These are phyloP conservation scores for Helostoma temminkii DNA, from an alignment of 2,797 vertebrate genomes.

Conservation along the genomic window DNA sequence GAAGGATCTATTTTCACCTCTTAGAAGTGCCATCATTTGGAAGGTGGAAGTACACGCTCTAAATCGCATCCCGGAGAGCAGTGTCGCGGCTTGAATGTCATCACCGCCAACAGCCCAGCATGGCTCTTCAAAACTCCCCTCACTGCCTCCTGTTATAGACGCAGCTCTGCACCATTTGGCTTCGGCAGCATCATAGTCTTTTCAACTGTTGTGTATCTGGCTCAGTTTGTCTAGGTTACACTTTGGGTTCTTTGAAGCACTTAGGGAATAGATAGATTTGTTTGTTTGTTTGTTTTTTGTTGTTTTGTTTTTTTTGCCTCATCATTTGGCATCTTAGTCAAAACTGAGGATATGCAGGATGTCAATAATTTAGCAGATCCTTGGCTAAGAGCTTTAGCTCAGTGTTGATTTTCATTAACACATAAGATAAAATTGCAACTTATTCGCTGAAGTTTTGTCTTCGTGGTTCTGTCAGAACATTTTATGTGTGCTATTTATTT, in stretches of 20 bases:
- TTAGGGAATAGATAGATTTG: conserved; percentile 68
- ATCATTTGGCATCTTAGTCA: conserved; percentile 68
- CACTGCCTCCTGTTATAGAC: conserved; percentile 62
- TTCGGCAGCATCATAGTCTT: conserved; percentile 58
- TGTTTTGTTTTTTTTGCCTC: too few species aligned
- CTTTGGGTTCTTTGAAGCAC: conserved; percentile 71
- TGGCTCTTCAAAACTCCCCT: conserved; percentile 71
- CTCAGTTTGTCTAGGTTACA: conserved; percentile 68
- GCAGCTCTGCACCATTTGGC: conserved; percentile 62
- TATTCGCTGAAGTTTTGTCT: conserved; percentile 24
- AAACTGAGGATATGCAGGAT: conserved; percentile 52
- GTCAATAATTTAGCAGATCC: conserved; percentile 71
- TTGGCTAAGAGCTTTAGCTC: conserved; percentile 53
- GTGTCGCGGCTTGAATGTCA: conserved; percentile 69
- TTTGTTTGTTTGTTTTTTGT: too few species aligned
- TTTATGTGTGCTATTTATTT: conserved; percentile 14
- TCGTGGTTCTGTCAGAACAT: conserved; percentile 2
- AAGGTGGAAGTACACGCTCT: conserved; percentile 75
- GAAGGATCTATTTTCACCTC: conserved; percentile 77
- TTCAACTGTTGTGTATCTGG: conserved; percentile 73
- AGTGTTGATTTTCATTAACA: too few species aligned
- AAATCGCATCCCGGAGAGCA: conserved; percentile 70
- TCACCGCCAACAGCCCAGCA: conserved; percentile 72
- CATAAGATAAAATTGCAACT: too few species aligned
- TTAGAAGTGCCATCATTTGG: conserved; percentile 76